Percentiles rank a stretch among this genome's conserved stretches.
These are phyloP conservation scores for Polyploca ridens DNA, from an alignment of 2,888 invertebrate genomes.

Conservation along the genomic window DNA sequence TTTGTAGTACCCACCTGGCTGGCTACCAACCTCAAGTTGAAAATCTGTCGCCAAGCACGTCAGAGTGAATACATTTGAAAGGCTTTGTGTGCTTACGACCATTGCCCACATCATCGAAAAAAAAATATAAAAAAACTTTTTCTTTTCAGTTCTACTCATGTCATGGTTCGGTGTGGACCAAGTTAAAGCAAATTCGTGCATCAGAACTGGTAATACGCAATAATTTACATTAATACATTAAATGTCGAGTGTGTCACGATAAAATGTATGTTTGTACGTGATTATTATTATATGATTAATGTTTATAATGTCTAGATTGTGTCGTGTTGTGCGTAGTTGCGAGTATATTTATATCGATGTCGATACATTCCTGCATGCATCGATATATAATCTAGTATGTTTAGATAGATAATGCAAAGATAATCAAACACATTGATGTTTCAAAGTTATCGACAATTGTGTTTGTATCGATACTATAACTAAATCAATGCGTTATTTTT, in stretches of 20 bases:
- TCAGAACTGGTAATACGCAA: constrained; percentile 76
- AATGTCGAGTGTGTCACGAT: constrained; percentile 37
- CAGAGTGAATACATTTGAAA: too few relatives aligned
- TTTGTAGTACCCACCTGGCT: too few relatives aligned
- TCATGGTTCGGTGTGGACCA: constrained; percentile 83
- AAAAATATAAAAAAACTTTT: constrained; percentile 9
- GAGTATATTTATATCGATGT: constrained; percentile 37
- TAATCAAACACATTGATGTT: too few relatives aligned
- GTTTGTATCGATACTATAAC: too few relatives aligned
- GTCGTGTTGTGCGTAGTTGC: constrained; percentile 47
- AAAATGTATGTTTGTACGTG: constrained; percentile 42
- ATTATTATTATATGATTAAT: constrained; percentile 24
- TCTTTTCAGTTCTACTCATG: constrained; percentile 80
- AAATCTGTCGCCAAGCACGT: neutral
- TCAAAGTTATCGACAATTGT: too few relatives aligned
- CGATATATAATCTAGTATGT: neutral
- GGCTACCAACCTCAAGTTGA: too few relatives aligned
- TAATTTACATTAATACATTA: constrained; percentile 26
- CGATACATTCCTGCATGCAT: neutral
- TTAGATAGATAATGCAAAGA: too few relatives aligned
- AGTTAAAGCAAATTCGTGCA: constrained; percentile 79
- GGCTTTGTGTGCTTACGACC: too few relatives aligned
- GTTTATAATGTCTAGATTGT: constrained; percentile 11
- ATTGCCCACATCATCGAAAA: neutral
- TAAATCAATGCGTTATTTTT: too few relatives aligned